phyloP scores from a whole-genome alignment of 1,140 invertebrate genomes.

The Papilio polytes region DNA sequence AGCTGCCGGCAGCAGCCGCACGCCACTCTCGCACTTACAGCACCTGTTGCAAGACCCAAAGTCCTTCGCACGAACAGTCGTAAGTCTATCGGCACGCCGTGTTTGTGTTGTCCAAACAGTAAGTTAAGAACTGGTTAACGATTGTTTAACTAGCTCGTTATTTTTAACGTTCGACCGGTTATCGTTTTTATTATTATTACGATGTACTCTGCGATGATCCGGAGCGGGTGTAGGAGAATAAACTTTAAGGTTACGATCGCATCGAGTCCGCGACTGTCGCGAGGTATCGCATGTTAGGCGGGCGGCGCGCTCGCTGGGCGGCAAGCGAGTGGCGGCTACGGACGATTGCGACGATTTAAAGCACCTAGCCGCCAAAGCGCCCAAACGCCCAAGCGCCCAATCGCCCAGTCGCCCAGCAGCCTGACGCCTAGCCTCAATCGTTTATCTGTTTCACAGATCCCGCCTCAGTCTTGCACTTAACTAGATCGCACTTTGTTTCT shows the following conservation, averaged over 20 bases:
- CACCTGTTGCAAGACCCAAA: constrained; percentile 37
- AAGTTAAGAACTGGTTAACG: constrained; percentile 56
- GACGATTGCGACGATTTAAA: constrained; percentile 45
- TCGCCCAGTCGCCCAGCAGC: not conserved
- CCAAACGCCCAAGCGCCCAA: constrained; percentile 38
- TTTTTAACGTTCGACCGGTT: constrained; percentile 55
- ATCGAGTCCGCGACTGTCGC: constrained; percentile 12
- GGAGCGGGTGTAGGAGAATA: constrained; percentile 14
- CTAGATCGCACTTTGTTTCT: not conserved
- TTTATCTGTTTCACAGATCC: constrained; percentile 13
- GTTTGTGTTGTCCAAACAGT: constrained; percentile 59
- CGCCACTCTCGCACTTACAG: constrained; percentile 39
- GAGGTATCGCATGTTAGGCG: constrained; percentile 48
- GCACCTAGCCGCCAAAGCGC: constrained; percentile 16
- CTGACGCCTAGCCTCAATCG: constrained; percentile 1
- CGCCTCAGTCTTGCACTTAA: not conserved
- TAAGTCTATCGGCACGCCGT: constrained; percentile 52
- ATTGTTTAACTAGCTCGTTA: constrained; percentile 65
- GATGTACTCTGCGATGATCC: constrained; percentile 6
- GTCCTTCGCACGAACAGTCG: constrained; percentile 32
- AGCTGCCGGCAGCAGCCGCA: constrained; percentile 32
- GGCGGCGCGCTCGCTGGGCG: constrained; percentile 57
- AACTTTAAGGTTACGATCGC: not conserved
- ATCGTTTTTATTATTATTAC: constrained; percentile 53
- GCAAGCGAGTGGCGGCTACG: constrained; percentile 56